Evolutionary conservation across 2,113 vertebrate species (phyloP).

Genomic region (Cyprinodon variegatus): DNA sequence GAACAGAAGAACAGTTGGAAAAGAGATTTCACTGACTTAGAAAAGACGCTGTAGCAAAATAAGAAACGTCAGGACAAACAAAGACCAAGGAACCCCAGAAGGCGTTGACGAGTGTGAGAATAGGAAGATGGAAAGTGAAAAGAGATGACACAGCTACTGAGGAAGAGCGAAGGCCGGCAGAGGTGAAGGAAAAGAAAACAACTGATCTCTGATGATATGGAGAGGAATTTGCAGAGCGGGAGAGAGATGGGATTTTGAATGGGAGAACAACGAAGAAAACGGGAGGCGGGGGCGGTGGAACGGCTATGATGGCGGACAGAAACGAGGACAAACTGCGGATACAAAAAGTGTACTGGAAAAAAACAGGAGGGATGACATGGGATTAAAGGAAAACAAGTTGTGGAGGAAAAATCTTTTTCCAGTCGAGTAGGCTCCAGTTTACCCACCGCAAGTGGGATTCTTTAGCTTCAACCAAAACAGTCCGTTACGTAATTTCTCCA

Average conservation of each 20-base stretch:
- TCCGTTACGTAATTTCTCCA: conserved; percentile 49
- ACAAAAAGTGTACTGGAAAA: conserved; percentile 25
- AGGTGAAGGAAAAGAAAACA: conserved; percentile 72
- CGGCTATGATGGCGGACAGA: conserved; percentile 34
- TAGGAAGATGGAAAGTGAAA: conserved; percentile 67
- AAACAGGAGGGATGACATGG: conserved; percentile 11
- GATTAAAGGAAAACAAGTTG: conserved; percentile 36
- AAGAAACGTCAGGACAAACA: conserved; percentile 29
- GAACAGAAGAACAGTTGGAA: conserved; percentile 49
- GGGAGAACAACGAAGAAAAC: no score
- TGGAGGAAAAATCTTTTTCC: conserved; percentile 48
- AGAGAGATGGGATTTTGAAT: not conserved
- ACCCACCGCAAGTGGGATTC: conserved; percentile 63
- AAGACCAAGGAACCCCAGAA: conserved; percentile 59
- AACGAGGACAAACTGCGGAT: conserved; percentile 17
- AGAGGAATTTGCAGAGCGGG: conserved; percentile 32
- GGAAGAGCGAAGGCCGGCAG: conserved; percentile 44
- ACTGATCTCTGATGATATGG: conserved; percentile 27
- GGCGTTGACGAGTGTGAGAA: conserved; percentile 54
- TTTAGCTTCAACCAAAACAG: conserved; percentile 46
- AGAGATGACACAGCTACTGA: conserved; percentile 62
- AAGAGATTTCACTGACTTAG: conserved; percentile 21
- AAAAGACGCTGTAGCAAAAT: not conserved
- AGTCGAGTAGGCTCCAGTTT: conserved; percentile 54
- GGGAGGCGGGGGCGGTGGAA: not conserved